phyloP scores from a whole-genome alignment of 2,888 invertebrate genomes.

The Agrilus cyanescens region DNA sequence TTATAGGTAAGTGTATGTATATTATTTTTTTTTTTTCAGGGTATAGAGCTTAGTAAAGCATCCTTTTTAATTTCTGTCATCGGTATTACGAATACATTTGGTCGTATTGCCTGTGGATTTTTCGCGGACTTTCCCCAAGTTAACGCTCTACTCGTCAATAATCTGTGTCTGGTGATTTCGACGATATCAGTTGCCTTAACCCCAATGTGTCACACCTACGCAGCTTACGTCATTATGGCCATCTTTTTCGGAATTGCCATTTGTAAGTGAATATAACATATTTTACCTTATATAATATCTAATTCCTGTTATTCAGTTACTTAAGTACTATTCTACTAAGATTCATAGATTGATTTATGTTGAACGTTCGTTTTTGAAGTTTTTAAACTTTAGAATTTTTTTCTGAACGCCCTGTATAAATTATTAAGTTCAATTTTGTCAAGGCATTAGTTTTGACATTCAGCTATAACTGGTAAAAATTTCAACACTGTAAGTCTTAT shows the following conservation, averaged over 20 bases:
- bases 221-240: slow-evolving; percentile 66
- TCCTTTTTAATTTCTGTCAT: slow-evolving; percentile 70
- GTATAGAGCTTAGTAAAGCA: slow-evolving; percentile 58
- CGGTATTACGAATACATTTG: slow-evolving; percentile 89
- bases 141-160: slow-evolving; percentile 86
- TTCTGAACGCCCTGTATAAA: too few species aligned
- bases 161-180: slow-evolving; percentile 79
- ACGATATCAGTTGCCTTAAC: slow-evolving; percentile 74
- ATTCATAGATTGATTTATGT: too few species aligned
- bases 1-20: too few species aligned
- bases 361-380: too few species aligned
- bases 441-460: too few species aligned
- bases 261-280: slow-evolving; percentile 53
- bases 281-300: too few species aligned
- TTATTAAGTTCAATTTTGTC: too few species aligned
- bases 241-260: slow-evolving; percentile 86
- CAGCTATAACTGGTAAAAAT: too few species aligned
- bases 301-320: too few species aligned
- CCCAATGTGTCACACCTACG: slow-evolving; percentile 72
- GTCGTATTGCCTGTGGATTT: slow-evolving; percentile 80
- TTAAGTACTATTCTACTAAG: too few species aligned
- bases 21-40: slow-evolving; percentile 39
- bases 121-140: slow-evolving; percentile 87
- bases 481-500: too few species aligned
- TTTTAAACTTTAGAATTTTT: too few species aligned